Evolutionary conservation across 2,113 vertebrate genomes (phyloP).

Genomic region (Electrona antarctica): DNA sequence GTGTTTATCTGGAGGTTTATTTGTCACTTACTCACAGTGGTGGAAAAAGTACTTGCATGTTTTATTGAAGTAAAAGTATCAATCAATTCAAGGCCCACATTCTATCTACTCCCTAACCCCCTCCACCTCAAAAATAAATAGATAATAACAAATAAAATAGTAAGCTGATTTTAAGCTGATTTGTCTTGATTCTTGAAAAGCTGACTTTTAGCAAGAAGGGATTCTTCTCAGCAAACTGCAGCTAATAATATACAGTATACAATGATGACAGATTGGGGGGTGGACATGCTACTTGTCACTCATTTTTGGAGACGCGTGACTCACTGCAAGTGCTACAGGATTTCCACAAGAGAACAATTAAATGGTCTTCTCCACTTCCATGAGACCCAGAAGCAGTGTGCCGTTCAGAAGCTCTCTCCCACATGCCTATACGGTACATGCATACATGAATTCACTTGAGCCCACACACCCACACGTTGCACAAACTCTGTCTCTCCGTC

Average conservation of each 20-base stretch:
- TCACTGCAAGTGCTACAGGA: conserved; percentile 62
- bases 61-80: no score
- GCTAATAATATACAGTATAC: conserved; percentile 14
- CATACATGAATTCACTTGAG: conserved; percentile 4
- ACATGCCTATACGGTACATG: not conserved
- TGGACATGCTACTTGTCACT: conserved; percentile 66
- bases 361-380: conserved; percentile 48
- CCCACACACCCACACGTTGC: conserved; percentile 8
- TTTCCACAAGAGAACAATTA: conserved; percentile 68
- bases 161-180: not conserved
- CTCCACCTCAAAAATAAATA: no score
- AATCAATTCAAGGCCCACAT: no score
- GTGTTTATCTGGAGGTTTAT: no score
- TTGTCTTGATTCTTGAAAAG: not conserved
- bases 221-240: conserved; percentile 18
- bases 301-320: conserved; percentile 57
- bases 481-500: conserved; percentile 11
- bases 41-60: no score
- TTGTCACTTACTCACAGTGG: no score
- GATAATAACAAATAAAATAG: conserved; percentile 5
- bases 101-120: no score
- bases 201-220: conserved; percentile 1
- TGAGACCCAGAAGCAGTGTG: conserved; percentile 1
- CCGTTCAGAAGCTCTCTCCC: conserved; percentile 8
- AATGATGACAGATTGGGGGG: conserved; percentile 58